These are phyloP conservation scores for Tyria jacobaeae DNA, from an alignment of 2,888 invertebrate species.

Conservation along the genomic window DNA sequence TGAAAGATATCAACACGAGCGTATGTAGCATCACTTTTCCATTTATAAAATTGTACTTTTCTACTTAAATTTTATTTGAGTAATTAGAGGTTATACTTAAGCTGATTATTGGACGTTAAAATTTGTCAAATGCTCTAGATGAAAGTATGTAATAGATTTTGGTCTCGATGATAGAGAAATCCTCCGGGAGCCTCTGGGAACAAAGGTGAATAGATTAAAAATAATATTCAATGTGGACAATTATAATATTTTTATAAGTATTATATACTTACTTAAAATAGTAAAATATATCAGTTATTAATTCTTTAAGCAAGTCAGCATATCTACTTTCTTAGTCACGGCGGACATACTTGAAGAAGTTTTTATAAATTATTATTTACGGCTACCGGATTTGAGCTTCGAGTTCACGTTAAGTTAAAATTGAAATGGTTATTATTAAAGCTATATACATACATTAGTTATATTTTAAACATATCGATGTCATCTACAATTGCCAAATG, in stretches of 20 bases:
- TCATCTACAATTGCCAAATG: slow-evolving; percentile 17
- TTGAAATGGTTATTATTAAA: neutral
- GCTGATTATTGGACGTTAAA: too few species aligned
- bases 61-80: too few species aligned
- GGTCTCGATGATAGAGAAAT: neutral
- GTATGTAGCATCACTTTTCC: neutral
- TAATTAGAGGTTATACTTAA: too few species aligned
- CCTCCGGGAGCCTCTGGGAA: too few species aligned
- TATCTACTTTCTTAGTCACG: slow-evolving; percentile 1
- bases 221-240: neutral
- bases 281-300: neutral
- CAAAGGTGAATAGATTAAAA: neutral
- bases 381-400: slow-evolving; percentile 7
- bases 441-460: slow-evolving; percentile 6
- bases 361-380: slow-evolving; percentile 7
- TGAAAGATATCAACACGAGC: slow-evolving; percentile 8
- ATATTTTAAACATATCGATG: slow-evolving; percentile 14
- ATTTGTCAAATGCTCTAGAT: too few species aligned
- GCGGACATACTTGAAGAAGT: neutral
- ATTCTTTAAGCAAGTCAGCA: neutral
- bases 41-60: too few species aligned
- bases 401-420: slow-evolving; percentile 6
- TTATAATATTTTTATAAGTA: neutral
- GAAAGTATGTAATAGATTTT: neutral
- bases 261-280: neutral